Evolutionary conservation across 2,888 invertebrate genomes (phyloP), one percentile per base, ranked within the genome.

Genomic region (Meteorus colon): DNA sequence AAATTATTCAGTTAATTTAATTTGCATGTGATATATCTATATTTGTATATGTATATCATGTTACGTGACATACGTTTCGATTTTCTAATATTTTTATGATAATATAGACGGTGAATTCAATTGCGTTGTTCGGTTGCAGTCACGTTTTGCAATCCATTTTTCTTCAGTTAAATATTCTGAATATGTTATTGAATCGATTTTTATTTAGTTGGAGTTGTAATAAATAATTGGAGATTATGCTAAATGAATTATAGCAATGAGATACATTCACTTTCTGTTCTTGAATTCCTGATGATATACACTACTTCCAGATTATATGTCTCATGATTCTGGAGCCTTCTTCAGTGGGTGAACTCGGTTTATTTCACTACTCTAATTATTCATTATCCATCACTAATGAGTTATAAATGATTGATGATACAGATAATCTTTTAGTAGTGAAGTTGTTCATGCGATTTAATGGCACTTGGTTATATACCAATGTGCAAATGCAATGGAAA

Each of bases 1-100:
- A 85, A 86, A 87, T 86, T 85, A 83, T 85, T 81, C 81, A 84
- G 82, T 81, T 82, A 84, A 86, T 84, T 87, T 85, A 82, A 85
- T 86, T 86, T 81, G 80, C 82, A 81, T 63, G 73, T 74, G 72
- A 74, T 77, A 73, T 70, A 77, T 81, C 10, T 48, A 48, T 48
- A 48, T 48, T 2, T 51, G 16, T 4, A 55, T 55, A 8, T 55
- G n/a, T n/a, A 48, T 48, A 48, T 45, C 45, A 45, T 48, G 12
- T 41, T 12, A 41, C 41, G n/a, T 48, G 48, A 48, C 48, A n/a
- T 48, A 48, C 48, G 48, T n/a, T 48, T 48, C 48, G 48, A 48
- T 48, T n/a, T 16, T 48, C 1, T 41, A 41, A 41, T 48, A n/a
- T 48, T 48, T 48, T 48, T n/a, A 4, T 4, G 48, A 48, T 48